phyloP scores from a whole-genome alignment of 2,113 vertebrate genomes.

The Turnix velox region DNA sequence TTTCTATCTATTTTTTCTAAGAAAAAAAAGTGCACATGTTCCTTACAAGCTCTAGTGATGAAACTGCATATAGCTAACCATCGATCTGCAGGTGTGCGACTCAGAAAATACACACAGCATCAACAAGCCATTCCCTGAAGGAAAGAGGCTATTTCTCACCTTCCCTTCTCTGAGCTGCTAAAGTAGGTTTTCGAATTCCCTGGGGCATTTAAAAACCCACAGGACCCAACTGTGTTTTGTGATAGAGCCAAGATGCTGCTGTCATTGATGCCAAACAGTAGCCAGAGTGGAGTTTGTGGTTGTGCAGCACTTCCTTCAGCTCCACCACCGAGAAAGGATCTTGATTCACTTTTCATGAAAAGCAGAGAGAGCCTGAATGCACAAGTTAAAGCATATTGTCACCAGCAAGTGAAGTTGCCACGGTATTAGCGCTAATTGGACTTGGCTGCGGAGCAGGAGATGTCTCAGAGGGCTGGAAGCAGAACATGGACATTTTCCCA shows the following conservation, averaged over 20 bases:
- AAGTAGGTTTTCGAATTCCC: not conserved
- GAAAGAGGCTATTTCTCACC: not conserved
- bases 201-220: not conserved
- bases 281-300: not conserved
- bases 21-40: not conserved
- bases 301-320: not conserved
- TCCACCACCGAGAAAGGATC: not conserved
- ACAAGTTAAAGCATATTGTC: slow-evolving; percentile 36
- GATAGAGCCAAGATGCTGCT: not conserved
- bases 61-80: not conserved
- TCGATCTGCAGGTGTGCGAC: not conserved
- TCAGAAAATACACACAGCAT: not conserved
- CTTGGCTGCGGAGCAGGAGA: slow-evolving; percentile 30
- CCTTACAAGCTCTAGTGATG: slow-evolving; percentile 4
- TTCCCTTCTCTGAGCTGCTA: not conserved
- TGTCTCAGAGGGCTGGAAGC: slow-evolving; percentile 50
- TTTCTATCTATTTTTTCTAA: too few relatives aligned
- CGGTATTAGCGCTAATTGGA: slow-evolving; percentile 34
- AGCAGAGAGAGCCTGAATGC: not conserved
- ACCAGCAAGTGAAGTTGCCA: slow-evolving; percentile 36
- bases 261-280: not conserved
- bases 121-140: not conserved
- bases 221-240: not conserved
- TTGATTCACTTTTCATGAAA: not conserved
- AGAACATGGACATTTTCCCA: slow-evolving; percentile 43